Conservation (phyloP, 2,113 vertebrate species). For the Hippopotamus amphibius region DNA sequence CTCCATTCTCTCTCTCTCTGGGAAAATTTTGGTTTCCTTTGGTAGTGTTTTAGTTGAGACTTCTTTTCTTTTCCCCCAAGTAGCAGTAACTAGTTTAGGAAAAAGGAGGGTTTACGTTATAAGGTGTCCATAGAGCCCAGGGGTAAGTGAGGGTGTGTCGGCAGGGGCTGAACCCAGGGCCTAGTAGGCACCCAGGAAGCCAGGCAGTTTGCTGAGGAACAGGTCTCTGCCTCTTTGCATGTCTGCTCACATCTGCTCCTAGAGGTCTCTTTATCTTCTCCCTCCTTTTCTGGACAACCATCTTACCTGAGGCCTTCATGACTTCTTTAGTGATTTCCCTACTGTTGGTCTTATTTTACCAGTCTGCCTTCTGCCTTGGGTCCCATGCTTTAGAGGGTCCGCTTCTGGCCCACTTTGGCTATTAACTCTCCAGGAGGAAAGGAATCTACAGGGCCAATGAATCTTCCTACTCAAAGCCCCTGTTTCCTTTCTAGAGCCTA, state of each 20-base stretch:
- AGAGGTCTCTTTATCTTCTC: neutral
- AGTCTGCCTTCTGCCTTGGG: neutral
- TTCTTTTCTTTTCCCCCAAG: neutral
- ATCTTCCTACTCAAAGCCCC: neutral
- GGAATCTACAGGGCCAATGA: neutral
- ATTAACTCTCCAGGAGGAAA: neutral
- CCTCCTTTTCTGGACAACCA: neutral
- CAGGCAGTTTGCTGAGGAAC: neutral
- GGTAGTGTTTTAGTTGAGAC: neutral
- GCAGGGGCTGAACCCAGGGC: neutral
- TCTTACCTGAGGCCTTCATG: neutral
- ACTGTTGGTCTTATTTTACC: neutral
- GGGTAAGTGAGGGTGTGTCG: neutral
- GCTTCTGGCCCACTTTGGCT: neutral
- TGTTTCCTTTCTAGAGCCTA: neutral
- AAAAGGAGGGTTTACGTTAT: neutral
- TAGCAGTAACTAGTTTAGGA: neutral
- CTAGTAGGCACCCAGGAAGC: neutral
- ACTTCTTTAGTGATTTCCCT: neutral
- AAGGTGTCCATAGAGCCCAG: neutral
- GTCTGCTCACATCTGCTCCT: neutral
- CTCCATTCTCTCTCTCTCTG: neutral
- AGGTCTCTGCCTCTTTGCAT: neutral
- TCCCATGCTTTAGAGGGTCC: neutral
- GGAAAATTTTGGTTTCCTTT: constrained; percentile 21